phyloP scores from a whole-genome alignment of 2,797 vertebrate species.

The Poecilia gillii region DNA sequence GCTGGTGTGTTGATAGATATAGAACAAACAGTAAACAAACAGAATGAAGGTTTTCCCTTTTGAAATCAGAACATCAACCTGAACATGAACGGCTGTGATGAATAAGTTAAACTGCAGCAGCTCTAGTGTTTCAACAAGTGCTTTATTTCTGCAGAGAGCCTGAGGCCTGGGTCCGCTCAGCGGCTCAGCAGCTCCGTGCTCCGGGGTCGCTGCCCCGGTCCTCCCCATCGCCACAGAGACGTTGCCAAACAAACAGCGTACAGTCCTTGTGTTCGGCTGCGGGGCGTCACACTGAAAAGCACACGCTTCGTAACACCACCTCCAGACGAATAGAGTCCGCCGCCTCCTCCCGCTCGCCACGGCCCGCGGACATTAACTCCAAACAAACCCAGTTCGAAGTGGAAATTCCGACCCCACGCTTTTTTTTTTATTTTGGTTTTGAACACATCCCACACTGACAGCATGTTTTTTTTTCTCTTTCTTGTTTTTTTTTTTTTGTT shows the following conservation, averaged over 20 bases:
- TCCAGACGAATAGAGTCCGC: slow-evolving; percentile 56
- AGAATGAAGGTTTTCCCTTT: slow-evolving; percentile 80
- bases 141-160: slow-evolving; percentile 65
- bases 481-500: background rate
- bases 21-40: slow-evolving; percentile 68
- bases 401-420: slow-evolving; percentile 68
- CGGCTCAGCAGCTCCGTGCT: slow-evolving; percentile 54
- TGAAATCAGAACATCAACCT: slow-evolving; percentile 69
- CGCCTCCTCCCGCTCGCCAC: slow-evolving; percentile 55
- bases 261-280: slow-evolving; percentile 64
- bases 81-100: slow-evolving; percentile 72
- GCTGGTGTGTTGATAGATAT: slow-evolving; percentile 44
- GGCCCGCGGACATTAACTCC: slow-evolving; percentile 62
- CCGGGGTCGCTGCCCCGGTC: slow-evolving; percentile 46
- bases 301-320: slow-evolving; percentile 44
- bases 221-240: slow-evolving; percentile 54
- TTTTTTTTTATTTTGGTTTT: slow-evolving; percentile 39
- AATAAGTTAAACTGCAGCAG: slow-evolving; percentile 67
- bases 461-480: slow-evolving; percentile 3
- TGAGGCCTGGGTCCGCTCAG: slow-evolving; percentile 62
- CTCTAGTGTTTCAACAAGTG: slow-evolving; percentile 79
- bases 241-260: slow-evolving; percentile 64
- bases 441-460: slow-evolving; percentile 59
- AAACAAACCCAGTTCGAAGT: slow-evolving; percentile 65
- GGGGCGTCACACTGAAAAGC: slow-evolving; percentile 60